These are phyloP conservation scores for Heterohyrax brucei DNA, from an alignment of 2,797 vertebrate species.

Conservation along the genomic window DNA sequence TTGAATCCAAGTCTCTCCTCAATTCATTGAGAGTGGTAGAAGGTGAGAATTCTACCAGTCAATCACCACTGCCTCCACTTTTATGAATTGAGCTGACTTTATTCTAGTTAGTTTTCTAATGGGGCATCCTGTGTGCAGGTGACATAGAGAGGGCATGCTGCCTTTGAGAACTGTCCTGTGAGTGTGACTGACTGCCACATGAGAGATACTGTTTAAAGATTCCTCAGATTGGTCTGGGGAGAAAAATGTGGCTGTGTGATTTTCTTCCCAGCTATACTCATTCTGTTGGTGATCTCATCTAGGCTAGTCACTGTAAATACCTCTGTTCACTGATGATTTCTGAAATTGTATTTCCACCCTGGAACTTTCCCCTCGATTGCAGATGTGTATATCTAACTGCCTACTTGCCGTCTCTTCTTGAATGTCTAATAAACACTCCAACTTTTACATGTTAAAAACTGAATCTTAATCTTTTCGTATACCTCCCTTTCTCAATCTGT, in stretches of 20 bases:
- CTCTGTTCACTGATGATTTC: slow-evolving; percentile 37
- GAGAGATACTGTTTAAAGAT: not conserved
- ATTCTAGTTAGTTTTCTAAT: slow-evolving; percentile 29
- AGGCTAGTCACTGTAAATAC: slow-evolving; percentile 46
- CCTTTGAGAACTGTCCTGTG: slow-evolving; percentile 3
- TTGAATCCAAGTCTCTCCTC: not conserved
- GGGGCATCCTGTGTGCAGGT: slow-evolving; percentile 29
- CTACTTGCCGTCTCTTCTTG: slow-evolving; percentile 19
- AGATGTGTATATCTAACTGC: not conserved
- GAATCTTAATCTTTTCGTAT: not conserved
- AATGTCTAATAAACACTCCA: slow-evolving; percentile 2
- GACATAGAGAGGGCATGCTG: not conserved
- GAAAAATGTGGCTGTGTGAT: slow-evolving; percentile 16
- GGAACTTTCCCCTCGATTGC: not conserved
- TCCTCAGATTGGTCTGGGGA: slow-evolving; percentile 7
- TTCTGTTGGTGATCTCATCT: slow-evolving; percentile 41
- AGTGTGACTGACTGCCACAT: not conserved
- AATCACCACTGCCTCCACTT: not conserved
- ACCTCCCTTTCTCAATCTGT: not conserved
- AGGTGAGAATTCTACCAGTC: not conserved
- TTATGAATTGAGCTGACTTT: slow-evolving; percentile 38
- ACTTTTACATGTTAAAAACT: not conserved
- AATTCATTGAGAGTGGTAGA: not conserved
- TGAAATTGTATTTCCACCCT: slow-evolving; percentile 34
- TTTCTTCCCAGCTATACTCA: not conserved